Conservation (phyloP, 1,140 invertebrate species). For the Carposina sasakii region DNA sequence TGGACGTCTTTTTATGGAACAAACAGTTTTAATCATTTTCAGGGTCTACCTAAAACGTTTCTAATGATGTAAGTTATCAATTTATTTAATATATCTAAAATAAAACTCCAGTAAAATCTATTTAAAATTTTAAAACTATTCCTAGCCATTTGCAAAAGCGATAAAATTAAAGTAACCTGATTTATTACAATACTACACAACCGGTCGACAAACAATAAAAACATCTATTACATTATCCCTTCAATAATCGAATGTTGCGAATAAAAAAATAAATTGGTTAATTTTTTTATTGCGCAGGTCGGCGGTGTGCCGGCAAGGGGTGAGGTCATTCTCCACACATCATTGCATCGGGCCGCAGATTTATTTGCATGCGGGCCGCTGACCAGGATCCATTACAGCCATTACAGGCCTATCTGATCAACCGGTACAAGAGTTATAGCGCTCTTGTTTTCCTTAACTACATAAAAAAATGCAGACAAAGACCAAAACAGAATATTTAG, state of each 20-base stretch:
- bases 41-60: too few species aligned
- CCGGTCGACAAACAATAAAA: too few species aligned
- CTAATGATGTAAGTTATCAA: too few species aligned
- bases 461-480: constrained; percentile 52
- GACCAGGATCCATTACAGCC: constrained; percentile 71
- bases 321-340: constrained; percentile 69
- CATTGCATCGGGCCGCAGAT: constrained; percentile 69
- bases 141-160: too few species aligned
- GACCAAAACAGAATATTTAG: constrained; percentile 44
- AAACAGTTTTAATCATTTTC: too few species aligned
- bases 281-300: constrained; percentile 31
- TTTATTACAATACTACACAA: too few species aligned
- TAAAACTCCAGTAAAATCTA: too few species aligned
- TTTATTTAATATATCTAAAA: too few species aligned
- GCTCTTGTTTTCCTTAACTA: constrained; percentile 64
- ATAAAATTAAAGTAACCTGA: too few species aligned
- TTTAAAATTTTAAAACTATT: too few species aligned
- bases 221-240: not conserved
- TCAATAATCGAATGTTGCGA: not conserved
- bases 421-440: constrained; percentile 64
- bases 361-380: constrained; percentile 72
- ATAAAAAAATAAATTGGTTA: constrained; percentile 11
- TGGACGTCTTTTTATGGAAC: too few species aligned
- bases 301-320: constrained; percentile 30
- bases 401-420: constrained; percentile 68